phyloP scores from a whole-genome alignment of 2,888 invertebrate genomes.

The Sarcophaga subvicina region DNA sequence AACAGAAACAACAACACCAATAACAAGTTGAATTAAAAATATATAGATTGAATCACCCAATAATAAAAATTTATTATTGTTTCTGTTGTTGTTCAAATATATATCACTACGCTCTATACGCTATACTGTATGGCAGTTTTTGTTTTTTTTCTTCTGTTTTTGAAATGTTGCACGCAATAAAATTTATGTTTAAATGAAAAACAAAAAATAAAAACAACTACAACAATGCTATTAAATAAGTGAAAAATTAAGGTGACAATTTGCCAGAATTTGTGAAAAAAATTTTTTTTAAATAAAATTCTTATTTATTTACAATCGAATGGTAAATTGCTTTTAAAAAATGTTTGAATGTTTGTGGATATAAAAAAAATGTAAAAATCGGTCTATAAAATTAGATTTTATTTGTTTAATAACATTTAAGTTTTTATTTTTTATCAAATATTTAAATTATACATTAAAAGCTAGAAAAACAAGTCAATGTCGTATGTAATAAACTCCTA shows the following conservation, averaged over 20 bases:
- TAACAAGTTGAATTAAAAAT: constrained; percentile 20
- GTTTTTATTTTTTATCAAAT: constrained; percentile 4
- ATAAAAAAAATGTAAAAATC: neutral
- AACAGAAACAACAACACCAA: constrained; percentile 24
- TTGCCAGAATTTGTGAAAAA: constrained; percentile 58
- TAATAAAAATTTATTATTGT: neutral
- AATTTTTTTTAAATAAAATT: constrained; percentile 12
- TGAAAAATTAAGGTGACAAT: constrained; percentile 65
- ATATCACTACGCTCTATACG: neutral
- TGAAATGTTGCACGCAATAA: constrained; percentile 58
- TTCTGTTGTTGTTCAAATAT: constrained; percentile 17
- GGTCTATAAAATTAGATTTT: neutral
- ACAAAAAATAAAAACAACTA: neutral
- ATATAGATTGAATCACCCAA: constrained; percentile 65
- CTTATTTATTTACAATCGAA: constrained; percentile 5
- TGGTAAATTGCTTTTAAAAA: constrained; percentile 19
- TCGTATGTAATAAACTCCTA: neutral
- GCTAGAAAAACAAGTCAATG: neutral
- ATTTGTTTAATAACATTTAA: constrained; percentile 11
- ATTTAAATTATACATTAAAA: neutral
- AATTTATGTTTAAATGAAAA: constrained; percentile 32
- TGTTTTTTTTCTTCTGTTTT: constrained; percentile 8
- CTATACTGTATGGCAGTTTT: constrained; percentile 14
- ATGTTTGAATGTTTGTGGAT: neutral
- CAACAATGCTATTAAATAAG: neutral